Percentiles rank a stretch among this genome's conserved stretches.
Conservation (phyloP, 2,888 invertebrate species). For the Oxycera nigricornis region DNA sequence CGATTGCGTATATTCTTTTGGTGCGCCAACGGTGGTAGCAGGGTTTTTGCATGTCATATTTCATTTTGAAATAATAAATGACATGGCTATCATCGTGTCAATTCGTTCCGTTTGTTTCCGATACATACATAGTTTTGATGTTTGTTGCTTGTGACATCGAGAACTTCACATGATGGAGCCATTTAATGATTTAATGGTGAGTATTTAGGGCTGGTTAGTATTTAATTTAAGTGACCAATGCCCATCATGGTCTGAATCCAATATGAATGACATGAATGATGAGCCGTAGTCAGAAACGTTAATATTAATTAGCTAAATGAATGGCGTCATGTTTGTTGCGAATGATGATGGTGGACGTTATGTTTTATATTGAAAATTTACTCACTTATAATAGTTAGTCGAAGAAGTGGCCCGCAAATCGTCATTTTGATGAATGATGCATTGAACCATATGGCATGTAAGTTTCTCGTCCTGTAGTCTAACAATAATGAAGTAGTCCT, state of each 20-base stretch:
- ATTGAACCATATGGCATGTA: no score
- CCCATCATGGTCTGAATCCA: background rate
- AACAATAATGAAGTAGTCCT: no score
- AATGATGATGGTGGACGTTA: no score
- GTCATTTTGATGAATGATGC: no score
- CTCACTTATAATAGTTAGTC: no score
- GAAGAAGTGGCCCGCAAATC: no score
- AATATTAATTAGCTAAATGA: background rate
- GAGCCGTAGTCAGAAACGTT: background rate
- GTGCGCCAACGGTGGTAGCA: background rate
- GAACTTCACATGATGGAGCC: background rate
- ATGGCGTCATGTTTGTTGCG: no score
- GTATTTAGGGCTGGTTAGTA: background rate
- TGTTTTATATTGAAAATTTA: no score
- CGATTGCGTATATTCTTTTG: background rate
- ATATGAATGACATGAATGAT: background rate
- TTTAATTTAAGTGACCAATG: background rate
- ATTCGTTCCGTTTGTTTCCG: conserved; percentile 19
- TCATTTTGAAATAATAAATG: background rate
- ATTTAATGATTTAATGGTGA: background rate
- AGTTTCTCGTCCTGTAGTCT: no score
- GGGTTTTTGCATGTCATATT: background rate
- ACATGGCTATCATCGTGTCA: conserved; percentile 36
- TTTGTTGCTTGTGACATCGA: background rate
- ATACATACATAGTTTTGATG: conserved; percentile 27